Evolutionary conservation across 2,113 vertebrate species (phyloP).

Genomic region (Zosterops japonicus): DNA sequence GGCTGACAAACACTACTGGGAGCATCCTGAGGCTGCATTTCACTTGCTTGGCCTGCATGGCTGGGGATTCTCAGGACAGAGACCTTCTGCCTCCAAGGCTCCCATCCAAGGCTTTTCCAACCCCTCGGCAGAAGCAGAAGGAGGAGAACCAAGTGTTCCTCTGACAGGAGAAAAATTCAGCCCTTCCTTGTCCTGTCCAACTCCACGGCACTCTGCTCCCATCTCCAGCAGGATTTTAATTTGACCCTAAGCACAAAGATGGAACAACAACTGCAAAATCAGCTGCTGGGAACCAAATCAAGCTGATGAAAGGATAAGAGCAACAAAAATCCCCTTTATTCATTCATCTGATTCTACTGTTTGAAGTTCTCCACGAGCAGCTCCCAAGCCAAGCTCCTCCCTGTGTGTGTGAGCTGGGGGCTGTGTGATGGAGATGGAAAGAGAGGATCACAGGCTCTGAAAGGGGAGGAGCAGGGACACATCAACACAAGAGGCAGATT

Average conservation of each 20-base stretch:
- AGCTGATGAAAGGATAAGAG: constrained; percentile 35
- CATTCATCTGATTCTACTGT: not conserved
- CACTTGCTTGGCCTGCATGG: not conserved
- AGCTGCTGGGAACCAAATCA: not conserved
- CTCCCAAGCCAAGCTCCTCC: constrained; percentile 12
- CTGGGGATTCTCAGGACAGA: not conserved
- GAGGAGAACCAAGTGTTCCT: not conserved
- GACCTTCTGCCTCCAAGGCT: not conserved
- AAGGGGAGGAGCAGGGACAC: not conserved
- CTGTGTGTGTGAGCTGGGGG: not conserved
- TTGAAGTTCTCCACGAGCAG: not conserved
- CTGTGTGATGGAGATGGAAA: not conserved
- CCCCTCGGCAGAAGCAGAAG: not conserved
- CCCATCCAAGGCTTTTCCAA: not conserved
- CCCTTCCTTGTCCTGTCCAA: not conserved
- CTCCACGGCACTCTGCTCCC: not conserved
- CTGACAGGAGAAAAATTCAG: not conserved
- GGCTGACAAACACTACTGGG: not conserved
- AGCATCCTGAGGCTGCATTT: not conserved
- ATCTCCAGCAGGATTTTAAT: not conserved
- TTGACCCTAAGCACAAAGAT: not conserved
- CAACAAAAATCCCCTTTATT: constrained; percentile 55
- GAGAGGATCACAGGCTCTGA: not conserved
- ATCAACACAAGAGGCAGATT: not conserved
- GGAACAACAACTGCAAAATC: not conserved